These are phyloP conservation scores for Heliconius himera DNA, from an alignment of 1,140 invertebrate genomes.

Conservation along the genomic window DNA sequence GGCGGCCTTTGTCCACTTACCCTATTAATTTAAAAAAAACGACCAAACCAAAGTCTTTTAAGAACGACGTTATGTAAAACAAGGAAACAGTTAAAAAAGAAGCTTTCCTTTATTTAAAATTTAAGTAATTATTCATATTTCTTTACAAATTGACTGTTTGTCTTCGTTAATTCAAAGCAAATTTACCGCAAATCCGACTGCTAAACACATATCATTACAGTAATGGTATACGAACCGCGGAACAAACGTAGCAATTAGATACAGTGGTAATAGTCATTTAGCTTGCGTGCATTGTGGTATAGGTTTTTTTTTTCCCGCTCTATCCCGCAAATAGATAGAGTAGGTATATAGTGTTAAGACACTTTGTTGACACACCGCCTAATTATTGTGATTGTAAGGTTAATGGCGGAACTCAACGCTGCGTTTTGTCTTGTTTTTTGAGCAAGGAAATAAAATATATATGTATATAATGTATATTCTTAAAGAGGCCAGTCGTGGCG, in stretches of 20 bases:
- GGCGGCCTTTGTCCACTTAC: too few species aligned
- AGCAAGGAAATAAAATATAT: neutral
- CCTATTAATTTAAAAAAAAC: too few species aligned
- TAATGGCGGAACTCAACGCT: neutral
- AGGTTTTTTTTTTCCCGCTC: neutral
- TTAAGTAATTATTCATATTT: neutral
- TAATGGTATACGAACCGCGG: constrained; percentile 6
- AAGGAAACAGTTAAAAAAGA: neutral
- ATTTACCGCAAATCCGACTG: neutral
- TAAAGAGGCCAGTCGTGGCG: too few species aligned
- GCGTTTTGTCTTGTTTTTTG: neutral
- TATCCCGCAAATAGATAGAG: neutral
- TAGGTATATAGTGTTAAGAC: too few species aligned
- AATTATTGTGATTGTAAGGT: neutral
- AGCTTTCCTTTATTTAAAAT: neutral
- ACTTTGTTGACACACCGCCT: too few species aligned
- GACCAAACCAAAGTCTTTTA: too few species aligned
- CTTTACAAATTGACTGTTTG: neutral
- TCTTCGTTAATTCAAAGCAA: neutral
- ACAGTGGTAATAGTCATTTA: neutral
- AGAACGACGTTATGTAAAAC: neutral
- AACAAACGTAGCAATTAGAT: constrained; percentile 6
- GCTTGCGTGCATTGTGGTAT: neutral
- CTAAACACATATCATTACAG: constrained; percentile 10
- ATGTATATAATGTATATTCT: too few species aligned